phyloP scores from a whole-genome alignment of 2,113 vertebrate genomes.

The Heterochromis multidens region DNA sequence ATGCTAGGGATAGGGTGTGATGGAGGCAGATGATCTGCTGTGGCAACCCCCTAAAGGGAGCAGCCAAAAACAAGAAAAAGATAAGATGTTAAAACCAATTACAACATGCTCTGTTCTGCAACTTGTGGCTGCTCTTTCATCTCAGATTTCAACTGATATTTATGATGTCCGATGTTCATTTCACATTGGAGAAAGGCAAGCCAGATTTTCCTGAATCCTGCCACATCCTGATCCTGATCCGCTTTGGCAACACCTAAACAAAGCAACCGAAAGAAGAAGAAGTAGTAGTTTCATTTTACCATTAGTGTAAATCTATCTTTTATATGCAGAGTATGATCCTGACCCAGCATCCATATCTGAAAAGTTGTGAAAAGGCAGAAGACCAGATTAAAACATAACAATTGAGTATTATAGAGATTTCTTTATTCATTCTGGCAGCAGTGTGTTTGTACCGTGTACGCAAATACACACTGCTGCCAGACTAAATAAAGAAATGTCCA shows the following conservation, averaged over 20 bases:
- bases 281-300: too few species aligned
- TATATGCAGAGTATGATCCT: too few species aligned
- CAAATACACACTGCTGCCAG: not conserved
- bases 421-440: not conserved
- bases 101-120: not conserved
- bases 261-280: too few species aligned
- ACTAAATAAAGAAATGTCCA: not conserved
- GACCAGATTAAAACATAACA: too few species aligned
- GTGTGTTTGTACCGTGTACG: not conserved
- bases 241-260: too few species aligned
- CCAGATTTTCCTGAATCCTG: not conserved
- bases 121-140: not conserved
- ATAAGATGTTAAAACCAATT: not conserved
- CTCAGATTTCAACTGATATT: not conserved
- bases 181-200: not conserved
- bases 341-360: too few species aligned
- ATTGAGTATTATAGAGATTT: not conserved
- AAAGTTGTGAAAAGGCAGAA: too few species aligned
- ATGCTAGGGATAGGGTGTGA: not conserved
- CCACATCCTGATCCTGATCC: not conserved
- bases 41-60: not conserved
- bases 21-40: not conserved
- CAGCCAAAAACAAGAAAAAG: not conserved
- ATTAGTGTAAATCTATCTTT: too few species aligned
- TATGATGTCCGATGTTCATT: not conserved